Percentiles rank a stretch among this genome's conserved stretches.
Conservation (phyloP, 2,113 vertebrate species). For the Pterocles burchelli region DNA sequence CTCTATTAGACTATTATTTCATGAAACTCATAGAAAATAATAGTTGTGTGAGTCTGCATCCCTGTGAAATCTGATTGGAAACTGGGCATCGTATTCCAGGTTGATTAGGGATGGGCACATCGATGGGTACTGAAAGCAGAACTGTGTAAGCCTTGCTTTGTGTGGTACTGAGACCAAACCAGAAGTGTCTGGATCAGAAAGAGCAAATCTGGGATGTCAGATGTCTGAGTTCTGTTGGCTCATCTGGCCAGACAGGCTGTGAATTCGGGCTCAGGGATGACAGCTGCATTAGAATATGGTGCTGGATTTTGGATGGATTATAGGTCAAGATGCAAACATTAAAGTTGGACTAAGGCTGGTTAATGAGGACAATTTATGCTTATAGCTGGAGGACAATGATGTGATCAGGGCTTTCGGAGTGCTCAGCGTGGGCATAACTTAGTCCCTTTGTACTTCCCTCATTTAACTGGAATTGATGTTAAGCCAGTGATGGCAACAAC, state of each 20-base stretch:
- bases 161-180: not conserved
- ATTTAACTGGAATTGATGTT: not conserved
- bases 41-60: not conserved
- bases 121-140: not conserved
- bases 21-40: not conserved
- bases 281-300: not conserved
- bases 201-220: not conserved
- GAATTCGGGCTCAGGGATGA: not conserved
- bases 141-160: not conserved
- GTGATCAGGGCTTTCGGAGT: not conserved
- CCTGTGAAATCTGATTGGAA: not conserved
- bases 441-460: not conserved
- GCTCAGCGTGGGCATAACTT: not conserved
- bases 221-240: not conserved
- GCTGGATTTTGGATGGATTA: not conserved
- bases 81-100: not conserved
- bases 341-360: not conserved
- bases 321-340: not conserved
- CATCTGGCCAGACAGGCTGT: not conserved
- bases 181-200: not conserved
- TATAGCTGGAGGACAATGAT: not conserved
- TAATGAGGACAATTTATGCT: conserved; percentile 14
- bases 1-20: not conserved
- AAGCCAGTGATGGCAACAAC: not conserved
- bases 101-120: not conserved